Percentiles rank a stretch among this genome's conserved stretches.
Conservation (phyloP, 2,113 vertebrate species). For the Romanogobio albipinnatus region DNA sequence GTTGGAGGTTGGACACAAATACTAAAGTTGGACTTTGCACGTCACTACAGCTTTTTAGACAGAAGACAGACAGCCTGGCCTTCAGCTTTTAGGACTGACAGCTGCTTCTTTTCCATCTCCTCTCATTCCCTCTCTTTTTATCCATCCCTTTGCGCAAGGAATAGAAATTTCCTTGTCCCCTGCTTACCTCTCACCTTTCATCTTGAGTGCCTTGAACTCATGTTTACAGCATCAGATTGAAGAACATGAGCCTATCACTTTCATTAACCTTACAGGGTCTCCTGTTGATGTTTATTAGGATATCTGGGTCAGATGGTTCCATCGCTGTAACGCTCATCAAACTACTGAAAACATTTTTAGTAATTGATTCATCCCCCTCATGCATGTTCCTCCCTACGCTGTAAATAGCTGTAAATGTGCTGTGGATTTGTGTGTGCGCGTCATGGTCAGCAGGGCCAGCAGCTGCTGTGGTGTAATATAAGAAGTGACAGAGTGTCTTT, state of each 20-base stretch:
- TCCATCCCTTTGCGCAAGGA: neutral
- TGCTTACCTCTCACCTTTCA: conserved; percentile 1
- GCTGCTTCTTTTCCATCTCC: conserved; percentile 26
- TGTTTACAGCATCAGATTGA: neutral
- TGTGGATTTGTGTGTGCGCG: neutral
- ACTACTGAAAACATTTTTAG: neutral
- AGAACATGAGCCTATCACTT: neutral
- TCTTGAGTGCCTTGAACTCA: neutral
- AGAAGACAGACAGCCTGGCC: conserved; percentile 25
- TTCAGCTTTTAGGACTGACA: conserved; percentile 47
- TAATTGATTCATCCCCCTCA: neutral
- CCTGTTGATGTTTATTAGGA: neutral
- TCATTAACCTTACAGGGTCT: neutral
- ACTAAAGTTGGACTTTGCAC: neutral
- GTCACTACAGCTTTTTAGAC: neutral
- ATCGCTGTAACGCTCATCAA: neutral
- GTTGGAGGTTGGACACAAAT: conserved; percentile 17
- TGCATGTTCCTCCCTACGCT: neutral
- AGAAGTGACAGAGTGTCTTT: conserved; percentile 10
- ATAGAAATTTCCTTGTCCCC: neutral
- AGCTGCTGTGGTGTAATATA: conserved; percentile 60
- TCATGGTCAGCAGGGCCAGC: conserved; percentile 38
- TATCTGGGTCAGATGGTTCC: neutral
- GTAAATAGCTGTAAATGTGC: conserved; percentile 15
- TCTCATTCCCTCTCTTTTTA: conserved; percentile 24